These are phyloP conservation scores for Cephus pulcher DNA, from an alignment of 2,888 invertebrate species.

Conservation along the genomic window DNA sequence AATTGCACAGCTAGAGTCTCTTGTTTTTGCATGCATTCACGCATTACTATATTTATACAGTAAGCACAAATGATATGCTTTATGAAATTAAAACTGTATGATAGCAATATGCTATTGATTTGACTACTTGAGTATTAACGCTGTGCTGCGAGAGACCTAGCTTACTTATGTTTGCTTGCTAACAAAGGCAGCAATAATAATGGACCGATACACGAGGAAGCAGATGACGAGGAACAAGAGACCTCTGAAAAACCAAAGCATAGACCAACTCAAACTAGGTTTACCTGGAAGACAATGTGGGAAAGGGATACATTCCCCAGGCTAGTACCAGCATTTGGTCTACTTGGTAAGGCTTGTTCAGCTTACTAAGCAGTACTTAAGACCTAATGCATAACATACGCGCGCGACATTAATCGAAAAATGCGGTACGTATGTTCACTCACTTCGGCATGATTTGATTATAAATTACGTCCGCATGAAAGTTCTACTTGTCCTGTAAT, in stretches of 20 bases:
- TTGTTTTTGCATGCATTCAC: background rate
- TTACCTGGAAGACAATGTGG: slow-evolving; percentile 56
- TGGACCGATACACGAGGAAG: slow-evolving; percentile 35
- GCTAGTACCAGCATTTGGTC: slow-evolving; percentile 57
- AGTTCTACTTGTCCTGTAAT: background rate
- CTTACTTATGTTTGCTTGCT: slow-evolving; percentile 51
- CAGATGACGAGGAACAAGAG: slow-evolving; percentile 37
- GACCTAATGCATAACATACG: background rate
- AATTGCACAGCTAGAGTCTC: background rate
- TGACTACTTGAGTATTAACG: background rate
- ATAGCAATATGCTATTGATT: background rate
- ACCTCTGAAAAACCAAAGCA: slow-evolving; percentile 38
- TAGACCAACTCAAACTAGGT: slow-evolving; percentile 57
- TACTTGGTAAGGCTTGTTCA: slow-evolving; percentile 55
- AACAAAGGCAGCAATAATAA: slow-evolving; percentile 53
- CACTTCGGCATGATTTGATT: slow-evolving; percentile 3
- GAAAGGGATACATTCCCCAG: slow-evolving; percentile 55
- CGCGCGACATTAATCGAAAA: background rate
- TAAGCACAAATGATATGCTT: background rate
- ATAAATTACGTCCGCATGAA: background rate
- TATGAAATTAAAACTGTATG: background rate
- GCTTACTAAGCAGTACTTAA: slow-evolving; percentile 21
- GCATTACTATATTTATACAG: background rate
- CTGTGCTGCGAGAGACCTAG: slow-evolving; percentile 27
- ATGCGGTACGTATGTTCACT: background rate